phyloP scores from a whole-genome alignment of 2,113 vertebrate species.

The Orthonyx spaldingii region DNA sequence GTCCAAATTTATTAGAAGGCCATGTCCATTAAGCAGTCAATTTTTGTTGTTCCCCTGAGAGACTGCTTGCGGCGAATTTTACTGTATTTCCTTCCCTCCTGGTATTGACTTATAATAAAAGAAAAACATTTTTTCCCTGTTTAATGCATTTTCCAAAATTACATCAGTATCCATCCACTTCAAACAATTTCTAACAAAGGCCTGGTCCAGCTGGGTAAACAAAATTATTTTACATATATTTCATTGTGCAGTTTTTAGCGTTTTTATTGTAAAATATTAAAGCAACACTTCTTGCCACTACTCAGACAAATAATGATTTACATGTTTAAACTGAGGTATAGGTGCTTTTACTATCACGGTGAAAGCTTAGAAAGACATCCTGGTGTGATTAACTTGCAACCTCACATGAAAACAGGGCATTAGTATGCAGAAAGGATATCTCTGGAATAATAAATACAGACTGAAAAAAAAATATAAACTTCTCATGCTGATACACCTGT shows the following conservation, averaged over 20 bases:
- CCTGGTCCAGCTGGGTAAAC: conserved; percentile 52
- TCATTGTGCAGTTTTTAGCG: not conserved
- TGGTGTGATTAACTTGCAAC: not conserved
- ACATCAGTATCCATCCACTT: conserved; percentile 24
- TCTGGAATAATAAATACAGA: not conserved
- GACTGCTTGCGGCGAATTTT: conserved; percentile 14
- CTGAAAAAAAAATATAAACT: not conserved
- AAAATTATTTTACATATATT: conserved; percentile 27
- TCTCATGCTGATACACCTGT: not conserved
- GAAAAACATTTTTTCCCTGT: conserved; percentile 33
- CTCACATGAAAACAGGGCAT: not conserved
- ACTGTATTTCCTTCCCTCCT: conserved; percentile 40
- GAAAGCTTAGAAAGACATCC: not conserved
- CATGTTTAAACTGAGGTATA: not conserved
- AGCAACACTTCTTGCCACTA: not conserved
- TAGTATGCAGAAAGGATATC: not conserved
- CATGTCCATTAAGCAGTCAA: not conserved
- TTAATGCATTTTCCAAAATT: conserved; percentile 51
- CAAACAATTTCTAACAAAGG: conserved; percentile 37
- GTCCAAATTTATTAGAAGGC: not conserved
- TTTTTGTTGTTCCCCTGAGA: conserved; percentile 2
- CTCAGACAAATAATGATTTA: not conserved
- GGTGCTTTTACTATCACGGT: not conserved
- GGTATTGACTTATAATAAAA: conserved; percentile 53
- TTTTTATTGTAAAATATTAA: not conserved